These are phyloP conservation scores for Porites lutea DNA, from an alignment of 64 coral and sea anemone genomes.

Conservation along the genomic window DNA sequence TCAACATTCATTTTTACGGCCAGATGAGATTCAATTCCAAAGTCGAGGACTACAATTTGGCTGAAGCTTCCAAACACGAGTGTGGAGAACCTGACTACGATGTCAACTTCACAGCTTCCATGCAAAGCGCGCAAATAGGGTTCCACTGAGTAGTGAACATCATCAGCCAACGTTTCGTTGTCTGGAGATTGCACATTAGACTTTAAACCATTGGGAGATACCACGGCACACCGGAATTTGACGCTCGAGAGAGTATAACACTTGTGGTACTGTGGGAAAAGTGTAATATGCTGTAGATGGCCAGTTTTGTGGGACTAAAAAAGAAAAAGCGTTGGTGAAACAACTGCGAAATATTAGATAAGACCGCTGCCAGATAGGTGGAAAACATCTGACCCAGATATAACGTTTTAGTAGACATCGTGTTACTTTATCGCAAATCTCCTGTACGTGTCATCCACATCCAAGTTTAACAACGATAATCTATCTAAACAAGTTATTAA, in stretches of 20 bases:
- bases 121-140: neutral
- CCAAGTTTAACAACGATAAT: too few relatives aligned
- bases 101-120: conserved; percentile 10
- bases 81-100: neutral
- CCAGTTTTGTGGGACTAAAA: neutral
- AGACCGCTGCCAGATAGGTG: too few relatives aligned
- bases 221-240: neutral
- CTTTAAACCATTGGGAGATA: neutral
- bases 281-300: neutral
- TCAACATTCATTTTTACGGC: conserved; percentile 75
- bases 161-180: neutral
- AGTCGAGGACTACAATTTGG: conserved; percentile 81
- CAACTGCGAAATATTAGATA: neutral
- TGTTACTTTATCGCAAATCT: too few relatives aligned
- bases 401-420: too few relatives aligned
- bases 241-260: conserved; percentile 1
- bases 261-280: conserved; percentile 28
- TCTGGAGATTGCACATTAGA: neutral
- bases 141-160: conserved; percentile 23
- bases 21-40: conserved; percentile 48
- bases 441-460: too few relatives aligned
- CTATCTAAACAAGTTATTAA: too few relatives aligned
- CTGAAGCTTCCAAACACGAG: conserved; percentile 68
- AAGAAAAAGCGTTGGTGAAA: neutral
- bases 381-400: too few relatives aligned